Percentiles rank a stretch among this genome's conserved stretches.
Conservation (phyloP, 2,888 invertebrate species). For the Mamestra brassicae region DNA sequence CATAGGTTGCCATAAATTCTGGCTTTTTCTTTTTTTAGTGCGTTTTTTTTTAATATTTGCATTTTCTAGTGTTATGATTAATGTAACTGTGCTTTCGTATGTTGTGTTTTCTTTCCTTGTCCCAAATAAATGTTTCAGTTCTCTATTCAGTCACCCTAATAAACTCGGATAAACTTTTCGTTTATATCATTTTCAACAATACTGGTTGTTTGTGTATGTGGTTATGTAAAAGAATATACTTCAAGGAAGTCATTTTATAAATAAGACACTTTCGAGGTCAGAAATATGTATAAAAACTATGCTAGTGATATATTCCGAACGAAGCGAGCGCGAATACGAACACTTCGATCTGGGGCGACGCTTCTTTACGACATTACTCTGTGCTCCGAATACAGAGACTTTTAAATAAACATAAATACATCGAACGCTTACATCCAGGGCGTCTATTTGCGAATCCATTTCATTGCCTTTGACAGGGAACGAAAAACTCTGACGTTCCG, state of each 20-base stretch:
- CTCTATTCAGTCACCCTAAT: no score
- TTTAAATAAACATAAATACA: conserved; percentile 58
- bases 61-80: no score
- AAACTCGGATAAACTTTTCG: no score
- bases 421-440: conserved; percentile 56
- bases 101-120: no score
- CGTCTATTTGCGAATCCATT: conserved; percentile 74
- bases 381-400: conserved; percentile 55
- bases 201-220: background rate
- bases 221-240: background rate
- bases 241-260: background rate
- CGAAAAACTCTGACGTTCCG: conserved; percentile 67
- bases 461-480: conserved; percentile 74
- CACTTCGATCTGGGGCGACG: conserved; percentile 38
- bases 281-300: background rate
- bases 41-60: no score
- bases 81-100: no score
- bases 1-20: no score
- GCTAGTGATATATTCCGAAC: conserved; percentile 19
- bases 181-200: no score
- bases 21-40: no score
- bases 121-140: no score
- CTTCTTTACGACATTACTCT: conserved; percentile 55
- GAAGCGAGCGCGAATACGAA: conserved; percentile 35
- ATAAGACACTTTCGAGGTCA: background rate